Conservation (phyloP, 2,888 invertebrate species). For the Nemotelus pantherinus region DNA sequence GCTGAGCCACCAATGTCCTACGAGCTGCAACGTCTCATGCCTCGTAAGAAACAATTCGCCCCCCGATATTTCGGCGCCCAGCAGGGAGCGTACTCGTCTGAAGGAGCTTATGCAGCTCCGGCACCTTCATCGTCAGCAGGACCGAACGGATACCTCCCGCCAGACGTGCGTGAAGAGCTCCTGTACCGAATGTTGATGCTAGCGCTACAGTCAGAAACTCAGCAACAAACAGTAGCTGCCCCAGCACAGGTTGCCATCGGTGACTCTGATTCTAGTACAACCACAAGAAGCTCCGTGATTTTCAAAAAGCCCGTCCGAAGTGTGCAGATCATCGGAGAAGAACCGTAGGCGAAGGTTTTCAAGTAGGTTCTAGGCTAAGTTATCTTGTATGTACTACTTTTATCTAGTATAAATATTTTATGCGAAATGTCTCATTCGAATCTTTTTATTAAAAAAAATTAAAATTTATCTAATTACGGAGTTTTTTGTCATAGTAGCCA, state of each 20-base stretch:
- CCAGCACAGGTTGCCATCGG: slow-evolving; percentile 54
- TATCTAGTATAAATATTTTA: background rate
- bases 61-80: slow-evolving; percentile 64
- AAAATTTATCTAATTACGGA: too few species aligned
- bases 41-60: slow-evolving; percentile 61
- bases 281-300: slow-evolving; percentile 67
- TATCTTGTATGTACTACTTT: background rate
- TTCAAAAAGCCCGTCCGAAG: slow-evolving; percentile 72
- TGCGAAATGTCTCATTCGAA: background rate
- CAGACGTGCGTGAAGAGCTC: slow-evolving; percentile 76
- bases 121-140: slow-evolving; percentile 48
- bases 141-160: slow-evolving; percentile 72
- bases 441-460: slow-evolving; percentile 25
- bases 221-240: slow-evolving; percentile 53
- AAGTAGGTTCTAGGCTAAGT: slow-evolving; percentile 13
- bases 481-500: too few species aligned
- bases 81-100: slow-evolving; percentile 62
- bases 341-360: slow-evolving; percentile 54
- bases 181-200: slow-evolving; percentile 77
- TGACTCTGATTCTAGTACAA: slow-evolving; percentile 59
- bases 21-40: slow-evolving; percentile 67
- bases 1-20: slow-evolving; percentile 60
- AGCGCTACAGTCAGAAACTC: slow-evolving; percentile 76
- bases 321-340: slow-evolving; percentile 77
- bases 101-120: slow-evolving; percentile 49